Evolutionary conservation across 2,113 vertebrate species (phyloP).

Genomic region (Neotoma lepida): DNA sequence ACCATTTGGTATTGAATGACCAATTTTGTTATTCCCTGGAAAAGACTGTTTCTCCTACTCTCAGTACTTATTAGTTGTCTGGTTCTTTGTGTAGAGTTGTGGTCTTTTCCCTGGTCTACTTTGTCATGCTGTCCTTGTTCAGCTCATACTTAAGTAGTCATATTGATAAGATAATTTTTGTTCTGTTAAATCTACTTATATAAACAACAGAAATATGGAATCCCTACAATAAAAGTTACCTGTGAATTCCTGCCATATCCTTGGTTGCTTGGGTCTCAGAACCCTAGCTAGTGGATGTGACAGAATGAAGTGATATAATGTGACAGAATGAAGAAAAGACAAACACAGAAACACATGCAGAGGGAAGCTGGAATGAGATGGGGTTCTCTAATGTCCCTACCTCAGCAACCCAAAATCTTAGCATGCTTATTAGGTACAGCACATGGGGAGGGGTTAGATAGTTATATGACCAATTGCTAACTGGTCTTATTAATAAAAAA

Average conservation of each 20-base stretch:
- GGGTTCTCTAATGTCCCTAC: background rate
- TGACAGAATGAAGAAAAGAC: background rate
- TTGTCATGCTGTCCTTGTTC: background rate
- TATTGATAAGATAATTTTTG: background rate
- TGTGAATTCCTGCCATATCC: background rate
- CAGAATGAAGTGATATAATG: too few species aligned
- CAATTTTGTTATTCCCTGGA: background rate
- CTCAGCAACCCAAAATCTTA: background rate
- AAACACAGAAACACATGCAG: background rate
- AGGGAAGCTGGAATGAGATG: background rate
- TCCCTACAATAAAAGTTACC: background rate
- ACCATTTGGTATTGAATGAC: background rate
- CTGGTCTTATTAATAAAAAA: too few species aligned
- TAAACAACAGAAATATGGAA: background rate
- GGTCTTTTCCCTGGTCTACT: background rate
- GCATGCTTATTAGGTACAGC: background rate
- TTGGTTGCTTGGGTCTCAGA: background rate
- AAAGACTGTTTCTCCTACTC: background rate
- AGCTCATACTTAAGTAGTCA: background rate
- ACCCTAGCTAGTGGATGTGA: background rate
- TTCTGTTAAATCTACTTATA: background rate
- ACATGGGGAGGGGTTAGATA: background rate
- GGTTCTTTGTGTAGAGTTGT: background rate
- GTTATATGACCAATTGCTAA: too few species aligned
- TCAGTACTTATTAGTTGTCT: background rate